Conservation (phyloP, 2,113 vertebrate species). For the Oenanthe melanoleuca region DNA sequence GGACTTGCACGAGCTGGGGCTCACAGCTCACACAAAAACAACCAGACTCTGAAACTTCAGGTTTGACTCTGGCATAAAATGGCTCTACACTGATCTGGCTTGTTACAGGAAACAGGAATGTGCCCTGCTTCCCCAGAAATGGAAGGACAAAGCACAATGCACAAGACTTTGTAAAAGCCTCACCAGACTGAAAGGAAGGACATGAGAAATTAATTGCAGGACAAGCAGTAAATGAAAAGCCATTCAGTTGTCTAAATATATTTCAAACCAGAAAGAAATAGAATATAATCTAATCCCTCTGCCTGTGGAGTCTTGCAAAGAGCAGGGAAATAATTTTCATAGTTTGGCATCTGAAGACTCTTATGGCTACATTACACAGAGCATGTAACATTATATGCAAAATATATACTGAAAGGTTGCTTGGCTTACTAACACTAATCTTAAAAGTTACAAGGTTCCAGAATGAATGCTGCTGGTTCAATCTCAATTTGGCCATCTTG, state of each 20-base stretch:
- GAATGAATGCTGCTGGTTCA: not conserved
- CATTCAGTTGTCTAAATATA: conserved; percentile 36
- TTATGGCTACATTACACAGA: not conserved
- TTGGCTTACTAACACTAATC: not conserved
- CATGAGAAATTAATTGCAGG: conserved; percentile 18
- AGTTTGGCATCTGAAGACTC: not conserved
- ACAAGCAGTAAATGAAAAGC: conserved; percentile 16
- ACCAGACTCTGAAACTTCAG: not conserved
- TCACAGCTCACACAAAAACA: not conserved
- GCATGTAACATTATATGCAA: not conserved
- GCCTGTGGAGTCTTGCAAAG: not conserved
- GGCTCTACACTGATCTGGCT: not conserved
- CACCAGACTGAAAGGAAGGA: not conserved
- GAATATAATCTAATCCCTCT: conserved; percentile 3
- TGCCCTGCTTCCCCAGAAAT: not conserved
- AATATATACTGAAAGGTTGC: not conserved
- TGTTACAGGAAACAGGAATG: not conserved
- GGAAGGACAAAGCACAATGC: conserved; percentile 26
- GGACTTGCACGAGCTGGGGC: accelerated
- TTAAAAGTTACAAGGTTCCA: not conserved
- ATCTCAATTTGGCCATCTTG: not conserved
- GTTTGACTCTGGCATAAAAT: not conserved
- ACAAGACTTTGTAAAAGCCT: not conserved
- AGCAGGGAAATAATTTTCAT: not conserved
- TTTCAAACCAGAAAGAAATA: conserved; percentile 13